Base-by-base conservation (phyloP, 2,888 invertebrate genomes). In the Amphipyra tragopoginis region DNA sequence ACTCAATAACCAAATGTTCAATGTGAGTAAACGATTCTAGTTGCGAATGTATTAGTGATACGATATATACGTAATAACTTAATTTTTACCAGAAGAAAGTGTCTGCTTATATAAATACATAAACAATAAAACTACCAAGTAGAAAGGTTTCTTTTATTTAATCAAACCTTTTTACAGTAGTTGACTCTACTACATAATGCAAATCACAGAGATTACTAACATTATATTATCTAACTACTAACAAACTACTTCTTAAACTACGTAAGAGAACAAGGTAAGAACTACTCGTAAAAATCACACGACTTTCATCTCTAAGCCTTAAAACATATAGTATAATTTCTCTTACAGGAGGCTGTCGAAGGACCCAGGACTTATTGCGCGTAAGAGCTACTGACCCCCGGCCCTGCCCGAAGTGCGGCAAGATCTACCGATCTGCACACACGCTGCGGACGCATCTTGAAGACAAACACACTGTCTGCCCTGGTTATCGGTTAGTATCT, bases 391-490 rank as follows among this genome's bases (percentile, higher is more conserved):
- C 98, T 21, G 98, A 98, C 93, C 98, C 98, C 1, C 95, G 98
- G 44, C 98, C 98, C 2, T 98, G 98, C 87, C 98, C 98, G 11
- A 98, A 98, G 87, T 98, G 98, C 89, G 98, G 98, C 45, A 98
- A 98, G 95, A 98, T 98, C 86, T 98, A 98, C 92, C 96, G 98
- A 67, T 98, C 98, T 34, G 98, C 98, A 14, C 98, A 98, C 92
- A 98, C 98, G 11, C 94, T 98, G 79, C 96, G 98, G 72, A 98
- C 98, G 33, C 98, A 98, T 90, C 95, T 98, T 72, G 98, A 98
- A 90, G 98, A 98, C 89, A 98, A 98, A 87, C 98, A 98, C 90
- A 98, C 98, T 38, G 97, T 98, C 82, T 98, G 98, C 86, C 98
- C 98, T 0, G 98, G 98, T 53, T 98, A 98, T 87, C 96, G 95